A percentile compares a stretch with the other conserved stretches of the same genome.
Conservation (phyloP, 2,888 invertebrate genomes). For the Caenorhabditis sp. region DNA sequence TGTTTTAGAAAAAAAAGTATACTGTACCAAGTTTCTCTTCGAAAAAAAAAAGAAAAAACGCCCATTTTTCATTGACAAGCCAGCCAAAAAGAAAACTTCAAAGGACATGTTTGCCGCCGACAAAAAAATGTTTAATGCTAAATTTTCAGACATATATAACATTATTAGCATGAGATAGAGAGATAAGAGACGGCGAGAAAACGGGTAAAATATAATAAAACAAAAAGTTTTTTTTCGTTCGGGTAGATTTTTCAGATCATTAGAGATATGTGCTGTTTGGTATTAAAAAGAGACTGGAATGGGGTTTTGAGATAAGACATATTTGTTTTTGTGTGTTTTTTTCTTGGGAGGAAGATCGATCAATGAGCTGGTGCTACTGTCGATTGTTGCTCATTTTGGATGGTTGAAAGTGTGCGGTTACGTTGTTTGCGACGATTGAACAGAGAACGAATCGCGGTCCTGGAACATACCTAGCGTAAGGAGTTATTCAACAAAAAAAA, state of each 20-base stretch:
- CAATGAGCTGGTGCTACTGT: conserved; percentile 1
- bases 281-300: neutral
- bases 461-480: conserved; percentile 10
- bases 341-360: neutral
- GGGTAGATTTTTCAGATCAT: neutral
- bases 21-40: neutral
- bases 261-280: neutral
- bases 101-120: too few species aligned
- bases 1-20: neutral
- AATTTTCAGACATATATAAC: neutral
- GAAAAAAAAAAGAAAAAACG: too few species aligned
- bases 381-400: neutral
- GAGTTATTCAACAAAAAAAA: too few species aligned
- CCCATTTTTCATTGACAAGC: neutral
- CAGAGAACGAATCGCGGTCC: conserved; percentile 15
- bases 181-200: too few species aligned
- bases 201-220: neutral
- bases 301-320: too few species aligned
- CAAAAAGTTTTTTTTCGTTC: neutral
- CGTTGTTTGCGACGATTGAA: conserved; percentile 17
- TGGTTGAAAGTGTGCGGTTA: conserved; percentile 8
- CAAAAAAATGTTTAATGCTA: neutral
- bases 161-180: neutral
- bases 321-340: too few species aligned
- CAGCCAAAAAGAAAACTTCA: too few species aligned